Percentiles rank a stretch among this genome's conserved stretches.
Evolutionary conservation across 2,888 invertebrate species (phyloP).

Genomic region (Esperia sulphurella): DNA sequence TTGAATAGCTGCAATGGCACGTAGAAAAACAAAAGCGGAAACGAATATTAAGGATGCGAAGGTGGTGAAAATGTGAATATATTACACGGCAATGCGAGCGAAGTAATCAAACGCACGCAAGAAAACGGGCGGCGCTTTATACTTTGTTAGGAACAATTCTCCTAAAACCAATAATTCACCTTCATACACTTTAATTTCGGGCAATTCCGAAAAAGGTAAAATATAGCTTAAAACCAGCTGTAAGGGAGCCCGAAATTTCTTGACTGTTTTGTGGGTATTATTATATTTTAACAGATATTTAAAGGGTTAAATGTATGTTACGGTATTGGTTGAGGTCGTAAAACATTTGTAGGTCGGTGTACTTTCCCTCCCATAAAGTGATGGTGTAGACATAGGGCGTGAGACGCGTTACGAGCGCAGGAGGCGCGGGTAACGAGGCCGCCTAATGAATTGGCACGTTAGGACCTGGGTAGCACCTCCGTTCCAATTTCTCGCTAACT

Average conservation of each 20-base stretch:
- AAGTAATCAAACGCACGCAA: slow-evolving; percentile 75
- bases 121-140: slow-evolving; percentile 47
- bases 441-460: slow-evolving; percentile 65
- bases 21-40: slow-evolving; percentile 47
- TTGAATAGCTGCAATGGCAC: slow-evolving; percentile 23
- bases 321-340: slow-evolving; percentile 8
- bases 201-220: slow-evolving; percentile 46
- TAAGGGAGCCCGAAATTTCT: slow-evolving; percentile 5
- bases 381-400: slow-evolving; percentile 28
- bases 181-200: slow-evolving; percentile 66
- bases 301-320: slow-evolving; percentile 6
- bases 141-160: slow-evolving; percentile 54
- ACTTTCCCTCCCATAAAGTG: slow-evolving; percentile 19
- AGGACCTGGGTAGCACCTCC: slow-evolving; percentile 51
- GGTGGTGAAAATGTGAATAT: slow-evolving; percentile 76
- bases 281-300: slow-evolving; percentile 9
- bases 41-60: slow-evolving; percentile 66
- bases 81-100: slow-evolving; percentile 62
- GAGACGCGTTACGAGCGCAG: slow-evolving; percentile 14
- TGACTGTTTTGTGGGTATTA: slow-evolving; percentile 9
- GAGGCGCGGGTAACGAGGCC: slow-evolving; percentile 52
- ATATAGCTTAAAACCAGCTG: slow-evolving; percentile 21
- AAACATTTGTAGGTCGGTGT: slow-evolving; percentile 10
- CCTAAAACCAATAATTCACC: slow-evolving; percentile 71
- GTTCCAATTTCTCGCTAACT: slow-evolving; percentile 62